Base-by-base conservation (phyloP, 2,113 vertebrate genomes). In the Asarcornis scutulata region DNA sequence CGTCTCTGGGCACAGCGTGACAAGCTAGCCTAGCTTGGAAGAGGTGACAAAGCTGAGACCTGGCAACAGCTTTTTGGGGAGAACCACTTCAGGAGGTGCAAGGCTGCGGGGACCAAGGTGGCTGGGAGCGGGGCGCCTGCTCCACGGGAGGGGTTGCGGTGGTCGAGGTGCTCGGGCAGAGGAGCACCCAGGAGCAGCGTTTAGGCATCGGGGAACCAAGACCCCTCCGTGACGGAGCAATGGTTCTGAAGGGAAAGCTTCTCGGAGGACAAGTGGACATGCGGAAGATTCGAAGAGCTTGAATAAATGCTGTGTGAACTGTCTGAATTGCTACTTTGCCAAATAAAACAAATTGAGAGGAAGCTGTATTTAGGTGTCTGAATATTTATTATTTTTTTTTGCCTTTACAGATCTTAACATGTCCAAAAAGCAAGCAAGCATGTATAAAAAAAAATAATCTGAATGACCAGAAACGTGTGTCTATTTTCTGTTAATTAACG, bases 311-410 rank as follows among this genome's bases (percentile, higher is more conserved):
- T 85, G 91, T 97, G 95, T 96, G 95, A 96, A 96, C 88, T 96
- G 92, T 96, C 93, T 95, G 96, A 92, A 92, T 79, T 97, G 96
- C 96, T 96, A 96, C 74, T 95, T 97, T 95, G 96, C 96, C 96
- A 97, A 97, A 97, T 97, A 97, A 97, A 97, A 95, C 15, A 82
- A 86, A 88, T 71, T 82, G 81, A 96, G 88, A 96, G 93, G 90
- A 96, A 96, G 62, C 90, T 93, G 77, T 89, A 73, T 60, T 44
- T 44, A 52, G 26, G 73, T 95, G 86, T 96, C 77, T 64, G 68
- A 6, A 17, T 32, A 82, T 25, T 18, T 17, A 42, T n/a, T 58
- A 40, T 40, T 38, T 58, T 40, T 22, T 46, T 73, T 68, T 62
- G 68, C 13, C 14, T 85, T 74, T 20, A 52, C 3, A 16, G 32